These are phyloP conservation scores for Tupaia tana DNA, from an alignment of 2,113 vertebrate species.

Conservation along the genomic window DNA sequence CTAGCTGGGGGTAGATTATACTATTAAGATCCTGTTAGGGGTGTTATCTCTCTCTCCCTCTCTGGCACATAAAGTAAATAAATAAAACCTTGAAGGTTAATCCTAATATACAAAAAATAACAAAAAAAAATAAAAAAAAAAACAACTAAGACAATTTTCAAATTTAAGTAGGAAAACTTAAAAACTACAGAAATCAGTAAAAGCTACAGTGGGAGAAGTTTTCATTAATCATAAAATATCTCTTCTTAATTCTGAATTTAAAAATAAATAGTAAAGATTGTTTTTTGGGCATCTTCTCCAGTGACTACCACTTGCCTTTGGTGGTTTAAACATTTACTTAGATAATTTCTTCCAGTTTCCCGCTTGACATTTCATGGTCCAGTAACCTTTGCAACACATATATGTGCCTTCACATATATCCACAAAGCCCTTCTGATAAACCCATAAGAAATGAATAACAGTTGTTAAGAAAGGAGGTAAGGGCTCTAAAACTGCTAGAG, in stretches of 20 bases:
- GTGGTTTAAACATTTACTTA: background rate
- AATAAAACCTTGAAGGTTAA: too few species aligned
- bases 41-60: too few species aligned
- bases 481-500: background rate
- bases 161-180: background rate
- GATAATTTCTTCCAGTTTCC: background rate
- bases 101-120: too few species aligned
- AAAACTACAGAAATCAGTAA: background rate
- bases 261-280: constrained; percentile 15
- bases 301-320: background rate
- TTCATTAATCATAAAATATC: background rate
- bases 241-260: background rate
- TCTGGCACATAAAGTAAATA: too few species aligned
- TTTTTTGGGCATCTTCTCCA: background rate
- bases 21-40: too few species aligned
- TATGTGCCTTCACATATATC: too few species aligned
- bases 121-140: too few species aligned
- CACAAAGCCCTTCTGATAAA: background rate
- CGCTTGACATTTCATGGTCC: background rate
- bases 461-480: background rate
- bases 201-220: background rate
- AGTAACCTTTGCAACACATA: background rate
- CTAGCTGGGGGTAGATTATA: too few species aligned
- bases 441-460: background rate
- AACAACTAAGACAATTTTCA: too few species aligned